phyloP scores from a whole-genome alignment of 2,888 invertebrate genomes.

The Lithodes maja region DNA sequence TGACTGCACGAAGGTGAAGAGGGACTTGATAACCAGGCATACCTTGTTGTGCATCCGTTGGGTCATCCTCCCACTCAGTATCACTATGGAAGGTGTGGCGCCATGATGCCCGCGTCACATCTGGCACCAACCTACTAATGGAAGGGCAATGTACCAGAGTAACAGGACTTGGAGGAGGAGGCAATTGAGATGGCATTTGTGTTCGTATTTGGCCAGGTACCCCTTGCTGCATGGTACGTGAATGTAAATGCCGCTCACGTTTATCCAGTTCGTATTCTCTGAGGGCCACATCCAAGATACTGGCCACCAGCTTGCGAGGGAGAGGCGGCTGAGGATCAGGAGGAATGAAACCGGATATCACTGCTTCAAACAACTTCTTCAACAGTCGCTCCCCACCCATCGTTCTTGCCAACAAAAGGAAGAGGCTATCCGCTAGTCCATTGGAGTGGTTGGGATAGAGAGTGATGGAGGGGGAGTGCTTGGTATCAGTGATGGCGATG shows the following conservation, averaged over 20 bases:
- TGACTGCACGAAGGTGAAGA: not conserved
- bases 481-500: conserved; percentile 29
- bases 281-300: conserved; percentile 54
- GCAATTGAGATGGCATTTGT: not conserved
- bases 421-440: conserved; percentile 55
- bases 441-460: conserved; percentile 58
- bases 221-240: conserved; percentile 33
- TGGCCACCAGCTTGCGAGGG: conserved; percentile 47
- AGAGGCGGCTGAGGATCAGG: conserved; percentile 61
- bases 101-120: conserved; percentile 42
- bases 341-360: conserved; percentile 63
- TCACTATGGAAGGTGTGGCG: conserved; percentile 43
- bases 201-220: conserved; percentile 12
- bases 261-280: conserved; percentile 64
- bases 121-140: conserved; percentile 2
- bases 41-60: not conserved
- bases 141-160: conserved; percentile 9
- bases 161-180: conserved; percentile 13
- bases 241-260: conserved; percentile 46
- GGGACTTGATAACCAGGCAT: not conserved
- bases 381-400: conserved; percentile 34
- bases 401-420: conserved; percentile 31
- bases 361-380: conserved; percentile 65
- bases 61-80: conserved; percentile 49
- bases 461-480: conserved; percentile 21